Evolutionary conservation across 2,113 vertebrate species (phyloP), one percentile per base, ranked within the genome.

Genomic region (Camarhynchus parvulus): DNA sequence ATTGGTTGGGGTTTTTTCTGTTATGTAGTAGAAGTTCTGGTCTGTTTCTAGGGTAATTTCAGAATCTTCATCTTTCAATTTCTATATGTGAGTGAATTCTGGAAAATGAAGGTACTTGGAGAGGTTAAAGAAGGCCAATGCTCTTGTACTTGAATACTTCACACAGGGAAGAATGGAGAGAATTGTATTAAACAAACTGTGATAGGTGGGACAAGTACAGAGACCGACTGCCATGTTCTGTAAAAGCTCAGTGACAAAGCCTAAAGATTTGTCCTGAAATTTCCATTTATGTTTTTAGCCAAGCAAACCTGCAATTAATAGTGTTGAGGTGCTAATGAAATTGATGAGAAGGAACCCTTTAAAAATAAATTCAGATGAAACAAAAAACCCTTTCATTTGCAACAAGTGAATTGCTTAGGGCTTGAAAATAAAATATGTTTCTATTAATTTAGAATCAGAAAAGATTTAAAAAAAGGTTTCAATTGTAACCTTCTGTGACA

Each of bases 311-410:
- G 28, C 59, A 49, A 47, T 37, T 89, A 59, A 41, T 58, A 42
- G 31, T 83, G n/a, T 89, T 78, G 77, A 86, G 37, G 37, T 68
- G 42, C 46, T 74, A 62, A 41, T 63, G 79, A 81, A 92, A 70
- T 41, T 68, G 73, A 33, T 94, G 44, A 39, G 39, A 90, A 81
- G 52, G 27, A 75, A 53, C 58, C n/a, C 42, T 92, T 88, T 46
- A 90, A 91, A 96, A 69, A 31, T 66, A 46, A 69, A 62, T 86
- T 95, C 42, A 86, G 25, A 41, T 85, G 37, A 35, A 94, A 92
- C n/a, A 87, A 68, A 83, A 95, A n/a, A 42, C n/a, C 41, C 47
- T 80, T 86, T 76, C 27, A 24, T 44, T 93, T 91, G 42, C 55
- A 41, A 18, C 6, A 75, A 73, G 31, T 82, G 56, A 63, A 74